These are phyloP conservation scores for Notamacropus eugenii DNA, from an alignment of 2,797 vertebrate genomes.

Conservation along the genomic window DNA sequence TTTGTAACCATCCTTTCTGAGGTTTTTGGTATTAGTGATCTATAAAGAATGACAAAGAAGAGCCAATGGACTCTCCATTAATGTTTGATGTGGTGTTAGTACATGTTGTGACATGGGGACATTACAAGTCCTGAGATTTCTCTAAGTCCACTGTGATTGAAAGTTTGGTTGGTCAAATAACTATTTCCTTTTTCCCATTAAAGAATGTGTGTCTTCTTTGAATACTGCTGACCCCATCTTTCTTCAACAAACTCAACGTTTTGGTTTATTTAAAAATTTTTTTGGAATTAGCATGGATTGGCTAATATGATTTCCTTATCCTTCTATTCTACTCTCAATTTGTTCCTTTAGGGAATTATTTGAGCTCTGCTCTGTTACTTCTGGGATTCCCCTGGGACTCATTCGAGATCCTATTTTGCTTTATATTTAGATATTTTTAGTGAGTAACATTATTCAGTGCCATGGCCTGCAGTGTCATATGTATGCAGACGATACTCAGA, in stretches of 20 bases:
- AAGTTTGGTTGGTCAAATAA: slow-evolving; percentile 27
- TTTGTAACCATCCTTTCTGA: background rate
- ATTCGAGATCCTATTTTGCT: slow-evolving; percentile 72
- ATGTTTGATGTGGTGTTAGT: slow-evolving; percentile 5
- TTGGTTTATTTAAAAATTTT: background rate
- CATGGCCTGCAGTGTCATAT: slow-evolving; percentile 68
- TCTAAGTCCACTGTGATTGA: background rate
- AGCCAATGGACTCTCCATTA: background rate
- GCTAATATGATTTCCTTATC: slow-evolving; percentile 65
- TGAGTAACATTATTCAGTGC: slow-evolving; percentile 74
- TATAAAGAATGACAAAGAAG: background rate
- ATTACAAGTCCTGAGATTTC: background rate
- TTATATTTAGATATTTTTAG: slow-evolving; percentile 77
- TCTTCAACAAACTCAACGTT: background rate
- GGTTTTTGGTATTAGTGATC: background rate
- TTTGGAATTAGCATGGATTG: slow-evolving; percentile 48
- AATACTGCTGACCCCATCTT: slow-evolving; percentile 41
- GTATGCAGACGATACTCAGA: slow-evolving; percentile 65
- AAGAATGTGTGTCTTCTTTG: slow-evolving; percentile 38
- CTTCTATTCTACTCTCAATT: slow-evolving; percentile 62
- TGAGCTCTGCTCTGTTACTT: slow-evolving; percentile 63
- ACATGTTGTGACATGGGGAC: background rate
- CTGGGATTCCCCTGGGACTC: slow-evolving; percentile 43
- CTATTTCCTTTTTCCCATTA: slow-evolving; percentile 27
- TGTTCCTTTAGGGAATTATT: slow-evolving; percentile 63